phyloP scores from a whole-genome alignment of 2,113 vertebrate genomes.

The Dipodomys spectabilis region DNA sequence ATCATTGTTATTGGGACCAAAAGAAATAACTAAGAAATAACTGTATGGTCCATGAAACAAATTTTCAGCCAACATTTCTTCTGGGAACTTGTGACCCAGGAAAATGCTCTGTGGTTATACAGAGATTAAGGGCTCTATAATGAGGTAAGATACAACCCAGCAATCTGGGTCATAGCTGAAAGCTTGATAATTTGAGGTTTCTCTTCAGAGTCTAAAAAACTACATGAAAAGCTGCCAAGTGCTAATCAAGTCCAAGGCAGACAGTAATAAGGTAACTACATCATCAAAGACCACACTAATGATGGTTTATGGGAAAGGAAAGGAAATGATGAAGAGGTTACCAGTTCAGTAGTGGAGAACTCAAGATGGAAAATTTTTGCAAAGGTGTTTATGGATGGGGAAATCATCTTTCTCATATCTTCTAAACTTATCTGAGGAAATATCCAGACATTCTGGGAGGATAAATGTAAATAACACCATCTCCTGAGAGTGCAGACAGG shows the following conservation, averaged over 20 bases:
- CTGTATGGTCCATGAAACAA: background rate
- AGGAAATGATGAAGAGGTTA: slow-evolving; percentile 48
- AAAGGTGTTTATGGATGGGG: slow-evolving; percentile 12
- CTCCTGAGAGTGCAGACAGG: background rate
- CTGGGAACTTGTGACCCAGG: background rate
- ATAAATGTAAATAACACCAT: background rate
- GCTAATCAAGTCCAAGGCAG: slow-evolving; percentile 61
- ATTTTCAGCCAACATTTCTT: slow-evolving; percentile 29
- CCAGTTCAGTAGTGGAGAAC: slow-evolving; percentile 19
- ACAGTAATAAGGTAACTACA: slow-evolving; percentile 37
- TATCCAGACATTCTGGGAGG: background rate
- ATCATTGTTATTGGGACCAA: background rate
- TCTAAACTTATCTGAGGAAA: background rate
- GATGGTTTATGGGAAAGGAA: background rate
- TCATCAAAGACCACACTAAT: background rate
- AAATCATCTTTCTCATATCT: slow-evolving; percentile 8
- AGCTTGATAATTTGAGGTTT: slow-evolving; percentile 68
- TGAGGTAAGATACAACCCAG: slow-evolving; percentile 40
- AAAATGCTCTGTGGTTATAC: background rate
- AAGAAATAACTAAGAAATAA: slow-evolving; percentile 39
- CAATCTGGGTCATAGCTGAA: slow-evolving; percentile 66
- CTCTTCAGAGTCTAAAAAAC: slow-evolving; percentile 67
- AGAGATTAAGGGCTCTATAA: slow-evolving; percentile 46
- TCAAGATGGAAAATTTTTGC: slow-evolving; percentile 30
- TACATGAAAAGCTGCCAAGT: slow-evolving; percentile 63